Percentiles rank a stretch among this genome's conserved stretches.
Conservation (phyloP, 2,113 vertebrate genomes). For the Hoplias malabaricus region DNA sequence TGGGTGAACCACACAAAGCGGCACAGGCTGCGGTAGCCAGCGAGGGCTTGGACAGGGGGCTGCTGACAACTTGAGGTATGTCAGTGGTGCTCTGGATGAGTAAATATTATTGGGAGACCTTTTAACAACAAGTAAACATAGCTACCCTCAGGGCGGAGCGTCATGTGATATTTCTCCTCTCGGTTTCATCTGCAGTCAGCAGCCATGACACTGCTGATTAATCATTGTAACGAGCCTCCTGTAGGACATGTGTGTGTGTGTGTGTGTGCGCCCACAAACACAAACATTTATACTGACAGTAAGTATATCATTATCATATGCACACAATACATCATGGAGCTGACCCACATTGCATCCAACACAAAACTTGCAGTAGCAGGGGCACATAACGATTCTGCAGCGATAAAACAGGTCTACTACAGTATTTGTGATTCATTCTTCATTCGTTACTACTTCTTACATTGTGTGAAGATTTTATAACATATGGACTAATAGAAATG, state of each 20-base stretch:
- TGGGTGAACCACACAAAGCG: neutral
- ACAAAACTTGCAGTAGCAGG: neutral
- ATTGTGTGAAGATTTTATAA: no score
- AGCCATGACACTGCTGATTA: slow-evolving; percentile 28
- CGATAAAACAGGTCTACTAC: no score
- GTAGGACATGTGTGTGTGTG: slow-evolving; percentile 14
- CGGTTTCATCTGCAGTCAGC: slow-evolving; percentile 19
- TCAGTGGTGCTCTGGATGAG: slow-evolving; percentile 55
- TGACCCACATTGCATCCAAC: slow-evolving; percentile 36
- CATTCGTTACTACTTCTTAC: no score
- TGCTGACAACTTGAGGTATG: slow-evolving; percentile 55
- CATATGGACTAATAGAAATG: no score
- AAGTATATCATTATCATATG: slow-evolving; percentile 5
- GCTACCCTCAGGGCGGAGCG: slow-evolving; percentile 49
- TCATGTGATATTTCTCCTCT: slow-evolving; percentile 56
- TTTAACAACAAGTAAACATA: slow-evolving; percentile 58
- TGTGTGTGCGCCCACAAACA: no score
- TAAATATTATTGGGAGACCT: slow-evolving; percentile 66
- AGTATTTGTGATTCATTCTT: no score
- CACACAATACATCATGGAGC: neutral
- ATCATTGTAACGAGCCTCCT: slow-evolving; percentile 13
- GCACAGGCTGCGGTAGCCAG: neutral
- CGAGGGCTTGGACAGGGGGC: neutral
- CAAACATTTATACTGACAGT: neutral
- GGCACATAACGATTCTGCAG: no score